Base-by-base conservation (phyloP, 2,797 vertebrate species). In the Gadopsis marmoratus region DNA sequence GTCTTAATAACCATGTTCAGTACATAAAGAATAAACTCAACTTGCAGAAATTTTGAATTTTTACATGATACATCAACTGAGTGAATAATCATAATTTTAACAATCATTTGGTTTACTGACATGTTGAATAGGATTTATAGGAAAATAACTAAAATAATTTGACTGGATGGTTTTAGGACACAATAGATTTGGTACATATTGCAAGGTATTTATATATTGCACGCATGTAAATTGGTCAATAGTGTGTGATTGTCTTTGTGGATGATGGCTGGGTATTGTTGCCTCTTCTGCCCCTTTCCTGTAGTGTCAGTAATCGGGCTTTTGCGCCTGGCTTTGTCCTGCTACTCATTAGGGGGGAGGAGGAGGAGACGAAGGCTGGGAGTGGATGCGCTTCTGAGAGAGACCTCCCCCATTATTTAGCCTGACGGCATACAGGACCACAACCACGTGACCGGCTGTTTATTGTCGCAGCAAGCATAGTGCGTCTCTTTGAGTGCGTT, bases 371-470 rank as follows among this genome's bases (percentile, higher is more conserved):
- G 65, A 67, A 72, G 71, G 71, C 85, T 79, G 83, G 85, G 87
- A 91, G 86, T 88, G 60, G 76, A 85, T 75, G 85, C 59, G 78
- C 86, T 88, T 87, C 88, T 86, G 88, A 90, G 82, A 88, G 86
- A 89, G 90, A 87, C 94, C 91, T 90, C 92, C 93, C 93, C 93
- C 92, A 93, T 91, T 91, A 86, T 91, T 93, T 91, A 92, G 86
- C 85, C 86, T 86, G 82, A 86, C 63, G 26, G 74, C 85, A 86
- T 80, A 86, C 82, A 90, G 86, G 79, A 82, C 87, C 72, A 74
- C 50, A 6, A 77, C 51, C 92, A 94, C 78, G 87, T 93, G 92
- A 93, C 77, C 23, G 26, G 80, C 88, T 92, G 92, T 93, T 93
- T 92, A 91, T 86, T 83, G 81, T 93, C 77, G 84, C 89, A 90